These are phyloP conservation scores for Neodiprion virginianus DNA, from an alignment of 1,140 invertebrate species.

Conservation along the genomic window DNA sequence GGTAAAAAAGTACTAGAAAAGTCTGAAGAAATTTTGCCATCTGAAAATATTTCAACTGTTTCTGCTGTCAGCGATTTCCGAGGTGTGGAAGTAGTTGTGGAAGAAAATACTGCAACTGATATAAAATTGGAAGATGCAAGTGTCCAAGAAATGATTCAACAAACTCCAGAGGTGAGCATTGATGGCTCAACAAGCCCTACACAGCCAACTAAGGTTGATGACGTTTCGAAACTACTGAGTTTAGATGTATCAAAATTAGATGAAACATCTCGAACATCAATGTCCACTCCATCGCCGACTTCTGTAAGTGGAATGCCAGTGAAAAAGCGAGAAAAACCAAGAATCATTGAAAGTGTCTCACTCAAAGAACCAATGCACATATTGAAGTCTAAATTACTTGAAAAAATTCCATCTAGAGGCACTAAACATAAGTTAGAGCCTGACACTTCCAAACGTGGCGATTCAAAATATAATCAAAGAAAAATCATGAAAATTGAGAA, in stretches of 20 bases:
- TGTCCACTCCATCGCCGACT: constrained; percentile 34
- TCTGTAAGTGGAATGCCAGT: constrained; percentile 47
- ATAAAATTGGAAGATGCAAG: constrained; percentile 24
- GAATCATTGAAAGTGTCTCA: constrained; percentile 56
- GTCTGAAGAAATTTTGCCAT: constrained; percentile 13
- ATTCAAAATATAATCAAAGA: constrained; percentile 31
- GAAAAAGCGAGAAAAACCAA: constrained; percentile 57
- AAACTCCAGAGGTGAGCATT: background rate
- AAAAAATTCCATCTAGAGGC: constrained; percentile 42
- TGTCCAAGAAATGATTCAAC: background rate
- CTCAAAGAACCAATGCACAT: constrained; percentile 54
- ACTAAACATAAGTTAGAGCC: constrained; percentile 52
- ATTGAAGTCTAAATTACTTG: constrained; percentile 51
- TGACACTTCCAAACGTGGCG: constrained; percentile 29
- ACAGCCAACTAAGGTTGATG: background rate
- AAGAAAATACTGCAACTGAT: constrained; percentile 33
- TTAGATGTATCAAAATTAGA: constrained; percentile 35
- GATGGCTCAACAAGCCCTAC: background rate
- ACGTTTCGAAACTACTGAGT: background rate
- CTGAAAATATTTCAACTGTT: constrained; percentile 19
- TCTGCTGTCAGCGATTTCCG: constrained; percentile 33
- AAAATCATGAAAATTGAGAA: constrained; percentile 54
- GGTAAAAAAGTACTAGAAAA: constrained; percentile 13
- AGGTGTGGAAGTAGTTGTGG: constrained; percentile 37
- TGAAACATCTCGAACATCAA: constrained; percentile 29